A percentile compares a stretch with the other conserved stretches of the same genome.
Conservation (phyloP, 2,888 invertebrate genomes). For the Lasius fuliginosus region DNA sequence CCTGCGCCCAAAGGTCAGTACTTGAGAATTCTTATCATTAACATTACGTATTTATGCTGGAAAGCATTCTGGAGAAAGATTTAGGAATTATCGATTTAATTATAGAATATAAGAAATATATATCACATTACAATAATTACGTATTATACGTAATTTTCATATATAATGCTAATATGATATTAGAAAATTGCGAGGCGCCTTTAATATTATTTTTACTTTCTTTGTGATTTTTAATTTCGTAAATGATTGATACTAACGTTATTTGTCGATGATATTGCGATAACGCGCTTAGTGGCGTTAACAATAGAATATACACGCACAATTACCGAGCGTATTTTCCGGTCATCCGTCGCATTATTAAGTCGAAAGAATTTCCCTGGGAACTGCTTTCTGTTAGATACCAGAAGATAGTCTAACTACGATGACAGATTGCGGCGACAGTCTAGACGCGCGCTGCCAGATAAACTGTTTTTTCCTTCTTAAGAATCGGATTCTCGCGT, state of each 20-base stretch:
- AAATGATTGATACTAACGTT: background rate
- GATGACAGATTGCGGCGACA: slow-evolving; percentile 63
- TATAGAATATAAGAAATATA: background rate
- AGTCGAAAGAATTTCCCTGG: background rate
- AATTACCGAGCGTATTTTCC: background rate
- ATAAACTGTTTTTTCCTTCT: slow-evolving; percentile 56
- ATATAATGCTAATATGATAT: background rate
- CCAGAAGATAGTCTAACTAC: slow-evolving; percentile 18
- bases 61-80: background rate
- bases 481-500: slow-evolving; percentile 41
- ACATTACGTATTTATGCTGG: background rate
- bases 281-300: too few species aligned
- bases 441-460: slow-evolving; percentile 70
- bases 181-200: background rate
- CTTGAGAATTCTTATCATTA: background rate
- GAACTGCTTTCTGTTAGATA: background rate
- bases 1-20: slow-evolving; percentile 83
- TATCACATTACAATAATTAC: background rate
- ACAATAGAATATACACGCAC: too few species aligned
- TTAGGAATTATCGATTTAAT: background rate
- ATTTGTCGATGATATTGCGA: background rate
- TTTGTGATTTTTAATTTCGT: background rate
- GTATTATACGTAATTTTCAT: background rate
- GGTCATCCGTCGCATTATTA: background rate
- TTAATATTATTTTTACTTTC: background rate